These are phyloP conservation scores for Canis aureus DNA, from an alignment of 2,113 vertebrate species.

Conservation along the genomic window DNA sequence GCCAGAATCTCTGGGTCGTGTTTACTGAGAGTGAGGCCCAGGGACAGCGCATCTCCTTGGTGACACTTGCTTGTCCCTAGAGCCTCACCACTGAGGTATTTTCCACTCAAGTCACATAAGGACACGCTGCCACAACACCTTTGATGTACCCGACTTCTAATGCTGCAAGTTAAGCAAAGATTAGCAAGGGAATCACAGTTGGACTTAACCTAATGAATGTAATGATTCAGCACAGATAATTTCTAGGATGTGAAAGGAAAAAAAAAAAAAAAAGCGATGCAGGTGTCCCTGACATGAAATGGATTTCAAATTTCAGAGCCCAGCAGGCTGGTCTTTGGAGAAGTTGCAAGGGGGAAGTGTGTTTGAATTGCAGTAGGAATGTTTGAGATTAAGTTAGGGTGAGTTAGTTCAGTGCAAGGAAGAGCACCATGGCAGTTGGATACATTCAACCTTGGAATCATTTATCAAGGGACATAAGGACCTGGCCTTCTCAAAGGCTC, in stretches of 20 bases:
- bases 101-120: not conserved
- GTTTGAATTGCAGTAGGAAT: not conserved
- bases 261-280: not conserved
- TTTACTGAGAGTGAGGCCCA: slow-evolving; percentile 37
- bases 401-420: not conserved
- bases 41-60: not conserved
- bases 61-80: not conserved
- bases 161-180: not conserved
- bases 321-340: not conserved
- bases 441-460: not conserved
- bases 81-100: not conserved
- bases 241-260: not conserved
- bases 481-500: not conserved
- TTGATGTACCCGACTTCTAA: not conserved
- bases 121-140: not conserved
- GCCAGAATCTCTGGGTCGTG: not conserved
- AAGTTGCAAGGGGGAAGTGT: not conserved
- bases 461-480: not conserved
- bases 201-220: slow-evolving; percentile 4
- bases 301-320: not conserved
- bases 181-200: not conserved
- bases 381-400: not conserved
- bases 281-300: not conserved
- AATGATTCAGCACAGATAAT: slow-evolving; percentile 36
- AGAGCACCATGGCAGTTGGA: not conserved